Evolutionary conservation across 23 tunicate genomes (phyloP).

Genomic region (Clavelina lepadiformis): DNA sequence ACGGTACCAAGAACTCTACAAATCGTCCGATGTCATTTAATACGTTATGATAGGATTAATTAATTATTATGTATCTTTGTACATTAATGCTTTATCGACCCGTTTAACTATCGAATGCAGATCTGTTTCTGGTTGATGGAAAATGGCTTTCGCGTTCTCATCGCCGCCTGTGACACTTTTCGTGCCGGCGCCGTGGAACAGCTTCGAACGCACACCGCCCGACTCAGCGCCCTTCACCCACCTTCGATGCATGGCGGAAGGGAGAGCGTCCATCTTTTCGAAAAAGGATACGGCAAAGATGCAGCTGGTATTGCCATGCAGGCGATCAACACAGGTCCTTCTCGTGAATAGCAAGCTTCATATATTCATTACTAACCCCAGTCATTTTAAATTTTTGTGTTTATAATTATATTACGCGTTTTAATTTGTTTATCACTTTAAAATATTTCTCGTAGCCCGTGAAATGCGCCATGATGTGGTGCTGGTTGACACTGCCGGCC

Average conservation of each 20-base stretch:
- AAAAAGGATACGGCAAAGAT: constrained; percentile 98
- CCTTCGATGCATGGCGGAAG: constrained; percentile 50
- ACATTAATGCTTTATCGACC: not conserved
- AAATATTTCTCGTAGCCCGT: constrained; percentile 44
- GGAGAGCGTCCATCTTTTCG: constrained; percentile 55
- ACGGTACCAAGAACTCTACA: too few species aligned
- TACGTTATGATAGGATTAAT: too few species aligned
- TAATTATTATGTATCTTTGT: too few species aligned
- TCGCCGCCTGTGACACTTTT: constrained; percentile 99
- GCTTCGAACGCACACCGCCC: constrained; percentile 90
- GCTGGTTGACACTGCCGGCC: constrained; percentile 95
- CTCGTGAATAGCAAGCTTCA: not conserved
- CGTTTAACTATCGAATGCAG: constrained; percentile 12
- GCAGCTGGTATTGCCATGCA: constrained; percentile 99
- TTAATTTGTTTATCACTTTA: not conserved
- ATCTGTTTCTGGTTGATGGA: constrained; percentile 98
- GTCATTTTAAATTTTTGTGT: not conserved
- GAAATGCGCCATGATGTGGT: constrained; percentile 92
- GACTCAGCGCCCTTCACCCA: constrained; percentile 82
- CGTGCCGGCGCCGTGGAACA: constrained; percentile 99
- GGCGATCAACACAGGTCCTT: constrained; percentile 66
- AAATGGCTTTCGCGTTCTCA: constrained; percentile 94
- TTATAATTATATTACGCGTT: not conserved
- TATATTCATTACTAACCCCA: not conserved
- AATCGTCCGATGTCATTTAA: too few species aligned